Evolutionary conservation across 2,113 vertebrate genomes (phyloP).

Genomic region (Acrocephalus arundinaceus): DNA sequence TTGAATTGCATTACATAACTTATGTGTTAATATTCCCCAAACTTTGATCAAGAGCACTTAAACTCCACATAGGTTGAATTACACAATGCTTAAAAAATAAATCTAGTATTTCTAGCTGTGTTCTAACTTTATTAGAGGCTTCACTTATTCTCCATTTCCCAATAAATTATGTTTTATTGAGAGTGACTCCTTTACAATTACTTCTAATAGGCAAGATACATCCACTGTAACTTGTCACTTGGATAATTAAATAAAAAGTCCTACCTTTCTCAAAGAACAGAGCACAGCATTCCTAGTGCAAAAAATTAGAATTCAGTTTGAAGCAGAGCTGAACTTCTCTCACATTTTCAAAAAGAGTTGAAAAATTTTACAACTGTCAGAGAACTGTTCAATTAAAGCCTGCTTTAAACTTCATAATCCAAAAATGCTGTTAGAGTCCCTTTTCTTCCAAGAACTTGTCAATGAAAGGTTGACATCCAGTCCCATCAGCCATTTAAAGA

Average conservation of each 20-base stretch:
- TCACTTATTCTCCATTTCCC: background rate
- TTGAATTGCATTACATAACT: background rate
- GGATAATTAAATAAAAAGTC: background rate
- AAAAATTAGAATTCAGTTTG: background rate
- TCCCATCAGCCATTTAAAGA: conserved; percentile 2
- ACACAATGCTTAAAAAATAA: background rate
- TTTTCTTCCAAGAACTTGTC: background rate
- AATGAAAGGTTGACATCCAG: background rate
- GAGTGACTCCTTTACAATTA: background rate
- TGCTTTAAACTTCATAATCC: background rate
- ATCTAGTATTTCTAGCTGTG: background rate
- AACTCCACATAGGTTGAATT: background rate
- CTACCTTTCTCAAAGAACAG: background rate
- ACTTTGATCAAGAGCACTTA: background rate
- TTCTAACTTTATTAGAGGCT: background rate
- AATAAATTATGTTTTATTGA: background rate
- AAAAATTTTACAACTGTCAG: conserved; percentile 17
- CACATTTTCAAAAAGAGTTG: background rate
- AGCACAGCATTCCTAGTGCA: background rate
- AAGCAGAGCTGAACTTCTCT: background rate
- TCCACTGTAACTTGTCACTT: background rate
- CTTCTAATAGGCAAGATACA: background rate
- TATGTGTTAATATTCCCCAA: background rate
- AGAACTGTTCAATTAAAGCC: background rate
- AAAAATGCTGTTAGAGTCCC: background rate